These are phyloP conservation scores for Dexiosoma caninum DNA, from an alignment of 2,888 invertebrate genomes.

Conservation along the genomic window DNA sequence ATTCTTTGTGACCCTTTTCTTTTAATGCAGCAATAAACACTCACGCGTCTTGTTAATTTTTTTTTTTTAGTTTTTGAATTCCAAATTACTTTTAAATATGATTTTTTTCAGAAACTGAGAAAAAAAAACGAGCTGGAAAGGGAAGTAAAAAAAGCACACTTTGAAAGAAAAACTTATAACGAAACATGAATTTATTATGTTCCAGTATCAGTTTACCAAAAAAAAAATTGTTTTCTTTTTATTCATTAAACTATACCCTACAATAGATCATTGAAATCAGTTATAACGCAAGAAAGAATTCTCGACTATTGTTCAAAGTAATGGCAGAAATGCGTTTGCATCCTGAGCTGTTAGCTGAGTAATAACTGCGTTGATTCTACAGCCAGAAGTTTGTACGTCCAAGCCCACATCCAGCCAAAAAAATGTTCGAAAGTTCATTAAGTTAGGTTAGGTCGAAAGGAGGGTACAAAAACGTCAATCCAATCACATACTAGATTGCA, in stretches of 20 bases:
- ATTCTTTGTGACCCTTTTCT: conserved; percentile 2
- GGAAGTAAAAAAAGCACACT: neutral
- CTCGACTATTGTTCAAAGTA: too few relatives aligned
- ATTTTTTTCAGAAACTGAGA: neutral
- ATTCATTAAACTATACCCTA: neutral
- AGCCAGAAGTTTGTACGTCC: too few relatives aligned
- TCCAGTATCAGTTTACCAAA: conserved; percentile 56
- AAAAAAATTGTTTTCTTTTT: conserved; percentile 4
- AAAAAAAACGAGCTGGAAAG: conserved; percentile 6
- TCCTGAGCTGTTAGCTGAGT: too few relatives aligned
- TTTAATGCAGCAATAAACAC: neutral
- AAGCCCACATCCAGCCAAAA: too few relatives aligned
- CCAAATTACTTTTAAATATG: neutral
- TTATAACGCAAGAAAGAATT: too few relatives aligned
- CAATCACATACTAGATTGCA: too few relatives aligned
- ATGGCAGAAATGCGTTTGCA: too few relatives aligned
- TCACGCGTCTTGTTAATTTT: conserved; percentile 39
- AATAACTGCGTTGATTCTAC: too few relatives aligned
- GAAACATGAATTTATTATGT: conserved; percentile 24
- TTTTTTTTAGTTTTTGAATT: neutral
- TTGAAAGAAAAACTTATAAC: neutral
- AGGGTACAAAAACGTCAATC: too few relatives aligned
- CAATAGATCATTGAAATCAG: neutral
- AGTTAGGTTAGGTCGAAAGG: too few relatives aligned
- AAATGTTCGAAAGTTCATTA: too few relatives aligned